Base-by-base conservation (phyloP, 2,113 vertebrate genomes). In the Grallaria varia region DNA sequence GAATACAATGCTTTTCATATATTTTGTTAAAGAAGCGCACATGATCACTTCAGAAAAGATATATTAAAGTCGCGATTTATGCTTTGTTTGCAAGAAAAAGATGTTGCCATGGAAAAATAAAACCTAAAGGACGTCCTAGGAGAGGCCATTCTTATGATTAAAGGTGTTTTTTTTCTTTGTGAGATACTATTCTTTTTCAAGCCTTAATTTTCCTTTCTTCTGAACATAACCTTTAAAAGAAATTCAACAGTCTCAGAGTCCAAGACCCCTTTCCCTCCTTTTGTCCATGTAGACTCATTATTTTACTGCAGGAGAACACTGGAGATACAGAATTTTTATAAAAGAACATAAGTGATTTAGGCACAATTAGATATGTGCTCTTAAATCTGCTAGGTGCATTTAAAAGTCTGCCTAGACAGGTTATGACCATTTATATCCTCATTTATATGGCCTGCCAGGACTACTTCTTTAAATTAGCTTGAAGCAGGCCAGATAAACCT, bases 391-490 rank as follows among this genome's bases (percentile, higher is more conserved):
- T 71, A 91, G 87, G 84, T 92, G 58, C 78, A 83, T 89, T 93
- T 93, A 62, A 67, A 90, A 91, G 45, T 80, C 85, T 96, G 35
- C 58, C 78, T 47, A 47, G 73, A 56, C 67, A 84, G 74, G 66
- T 85, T 91, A 93, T 88, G 91, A 75, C 60, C 88, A 84, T 86
- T 94, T 96, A 94, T 81, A 84, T 64, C 52, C 69, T 88, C 56
- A 88, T 94, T 95, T 96, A 95, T 96, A 78, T 20, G 60, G 60
- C 68, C 95, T 97, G 96, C 96, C 96, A 97, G 49, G 49, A 76
- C 52, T 84, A 44, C 83, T 97, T 94, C 72, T 96, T 95, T 89
- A 92, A 96, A 96, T 96, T 96, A 95, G 95, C 69, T 96, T 96
- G 96, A 97, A 94, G 72, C 28, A 92, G 68, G 79, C 93, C 96